phyloP scores from a whole-genome alignment of 2,113 vertebrate genomes.

The Paramormyrops kingsleyae region DNA sequence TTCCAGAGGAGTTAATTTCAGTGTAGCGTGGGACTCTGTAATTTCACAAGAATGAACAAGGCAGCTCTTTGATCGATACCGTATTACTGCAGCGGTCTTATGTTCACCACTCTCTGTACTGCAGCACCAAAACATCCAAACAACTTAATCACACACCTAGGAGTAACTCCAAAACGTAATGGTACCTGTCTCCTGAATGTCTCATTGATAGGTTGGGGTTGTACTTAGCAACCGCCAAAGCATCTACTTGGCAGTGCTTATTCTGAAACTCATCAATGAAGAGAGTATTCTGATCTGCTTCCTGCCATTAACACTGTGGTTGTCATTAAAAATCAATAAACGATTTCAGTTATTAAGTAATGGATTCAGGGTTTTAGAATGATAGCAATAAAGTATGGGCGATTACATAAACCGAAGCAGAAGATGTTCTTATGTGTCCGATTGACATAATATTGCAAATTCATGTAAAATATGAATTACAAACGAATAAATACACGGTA shows the following conservation, averaged over 20 bases:
- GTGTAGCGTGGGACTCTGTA: neutral
- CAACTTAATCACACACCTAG: neutral
- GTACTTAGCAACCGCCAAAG: neutral
- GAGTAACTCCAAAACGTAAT: neutral
- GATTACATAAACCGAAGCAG: neutral
- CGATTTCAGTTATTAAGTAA: neutral
- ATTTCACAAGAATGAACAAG: neutral
- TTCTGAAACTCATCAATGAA: neutral
- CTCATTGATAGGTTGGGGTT: neutral
- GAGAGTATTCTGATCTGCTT: neutral
- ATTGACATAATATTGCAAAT: neutral
- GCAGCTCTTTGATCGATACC: neutral
- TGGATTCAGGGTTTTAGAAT: neutral
- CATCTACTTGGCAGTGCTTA: neutral
- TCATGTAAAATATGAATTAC: neutral
- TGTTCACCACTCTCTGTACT: neutral
- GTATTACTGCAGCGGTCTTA: neutral
- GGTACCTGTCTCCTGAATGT: neutral
- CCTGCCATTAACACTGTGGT: neutral
- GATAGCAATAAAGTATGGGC: neutral
- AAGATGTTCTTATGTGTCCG: neutral
- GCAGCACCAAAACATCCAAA: neutral
- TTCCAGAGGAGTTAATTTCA: neutral
- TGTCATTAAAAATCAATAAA: neutral
- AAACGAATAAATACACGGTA: neutral